phyloP scores from a whole-genome alignment of 2,797 vertebrate genomes.

The Notolabrus celidotus region DNA sequence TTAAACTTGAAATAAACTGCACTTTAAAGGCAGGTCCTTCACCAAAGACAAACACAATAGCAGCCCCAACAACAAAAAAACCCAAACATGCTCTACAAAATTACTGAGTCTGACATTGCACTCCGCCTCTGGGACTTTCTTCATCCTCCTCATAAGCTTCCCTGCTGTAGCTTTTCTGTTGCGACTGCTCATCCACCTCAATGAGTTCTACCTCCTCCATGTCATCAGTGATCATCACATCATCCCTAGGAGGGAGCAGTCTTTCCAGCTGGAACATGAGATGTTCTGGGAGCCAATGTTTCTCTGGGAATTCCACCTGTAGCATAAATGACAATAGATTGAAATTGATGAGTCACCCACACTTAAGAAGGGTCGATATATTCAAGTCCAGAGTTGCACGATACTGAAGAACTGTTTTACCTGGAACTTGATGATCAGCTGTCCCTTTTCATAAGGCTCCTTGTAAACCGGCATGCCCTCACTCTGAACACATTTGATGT shows the following conservation, averaged over 20 bases:
- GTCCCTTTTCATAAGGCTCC: conserved; percentile 91
- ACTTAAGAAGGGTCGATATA: neutral
- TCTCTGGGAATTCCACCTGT: conserved; percentile 93
- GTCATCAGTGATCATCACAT: conserved; percentile 90
- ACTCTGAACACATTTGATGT: conserved; percentile 87
- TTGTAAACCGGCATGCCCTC: conserved; percentile 96
- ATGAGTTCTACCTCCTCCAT: conserved; percentile 94
- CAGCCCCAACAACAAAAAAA: conserved; percentile 3
- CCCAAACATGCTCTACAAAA: conserved; percentile 1
- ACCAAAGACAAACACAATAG: neutral
- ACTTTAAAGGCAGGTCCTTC: neutral
- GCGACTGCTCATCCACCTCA: conserved; percentile 85
- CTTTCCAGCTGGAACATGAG: conserved; percentile 90
- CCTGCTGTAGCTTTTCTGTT: conserved; percentile 80
- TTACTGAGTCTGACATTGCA: conserved; percentile 95
- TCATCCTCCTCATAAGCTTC: conserved; percentile 93
- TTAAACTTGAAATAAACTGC: neutral
- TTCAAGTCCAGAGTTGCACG: neutral
- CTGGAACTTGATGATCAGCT: conserved; percentile 90
- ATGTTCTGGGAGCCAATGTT: conserved; percentile 91
- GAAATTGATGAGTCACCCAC: neutral
- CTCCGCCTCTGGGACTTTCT: conserved; percentile 84
- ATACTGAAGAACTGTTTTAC: conserved; percentile 68
- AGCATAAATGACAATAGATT: neutral
- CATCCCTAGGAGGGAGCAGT: conserved; percentile 90